phyloP scores from a whole-genome alignment of 2,888 invertebrate species.

The Frankliniella fusca region DNA sequence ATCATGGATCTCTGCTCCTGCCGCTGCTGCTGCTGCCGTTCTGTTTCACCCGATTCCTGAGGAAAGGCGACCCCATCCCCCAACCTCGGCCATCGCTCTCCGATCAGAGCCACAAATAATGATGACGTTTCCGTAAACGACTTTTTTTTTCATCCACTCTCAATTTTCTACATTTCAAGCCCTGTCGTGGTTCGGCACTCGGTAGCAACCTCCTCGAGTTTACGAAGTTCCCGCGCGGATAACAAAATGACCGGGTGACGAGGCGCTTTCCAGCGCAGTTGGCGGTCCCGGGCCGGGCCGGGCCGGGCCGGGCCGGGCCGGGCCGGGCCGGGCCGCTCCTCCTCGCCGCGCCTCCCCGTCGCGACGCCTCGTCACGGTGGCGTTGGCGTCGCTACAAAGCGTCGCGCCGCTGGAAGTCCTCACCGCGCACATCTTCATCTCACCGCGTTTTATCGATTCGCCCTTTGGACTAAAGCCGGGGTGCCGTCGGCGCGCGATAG shows the following conservation, averaged over 20 bases:
- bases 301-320: not conserved
- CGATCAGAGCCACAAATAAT: no score
- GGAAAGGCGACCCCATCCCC: no score
- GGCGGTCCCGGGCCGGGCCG: not conserved
- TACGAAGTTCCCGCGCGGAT: slow-evolving; percentile 8
- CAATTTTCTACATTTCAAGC: not conserved
- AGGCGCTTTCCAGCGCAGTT: not conserved
- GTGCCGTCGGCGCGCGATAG: not conserved
- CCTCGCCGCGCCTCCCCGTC: not conserved
- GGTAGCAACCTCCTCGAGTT: not conserved
- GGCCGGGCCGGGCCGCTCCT: not conserved
- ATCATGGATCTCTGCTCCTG: not conserved
- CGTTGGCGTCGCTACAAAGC: not conserved
- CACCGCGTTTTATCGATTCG: not conserved
- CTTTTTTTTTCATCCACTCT: no score
- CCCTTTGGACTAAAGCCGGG: not conserved
- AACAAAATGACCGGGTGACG: slow-evolving; percentile 22
- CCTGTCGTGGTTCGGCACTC: not conserved
- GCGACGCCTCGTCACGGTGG: slow-evolving; percentile 8
- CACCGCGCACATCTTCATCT: not conserved
- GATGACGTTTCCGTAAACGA: no score
- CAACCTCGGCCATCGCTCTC: no score
- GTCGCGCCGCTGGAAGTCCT: not conserved
- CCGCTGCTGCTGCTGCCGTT: not conserved
- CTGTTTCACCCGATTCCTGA: no score